Conservation (phyloP, 2,888 invertebrate genomes). For the Drosophila suboccidentalis region DNA sequence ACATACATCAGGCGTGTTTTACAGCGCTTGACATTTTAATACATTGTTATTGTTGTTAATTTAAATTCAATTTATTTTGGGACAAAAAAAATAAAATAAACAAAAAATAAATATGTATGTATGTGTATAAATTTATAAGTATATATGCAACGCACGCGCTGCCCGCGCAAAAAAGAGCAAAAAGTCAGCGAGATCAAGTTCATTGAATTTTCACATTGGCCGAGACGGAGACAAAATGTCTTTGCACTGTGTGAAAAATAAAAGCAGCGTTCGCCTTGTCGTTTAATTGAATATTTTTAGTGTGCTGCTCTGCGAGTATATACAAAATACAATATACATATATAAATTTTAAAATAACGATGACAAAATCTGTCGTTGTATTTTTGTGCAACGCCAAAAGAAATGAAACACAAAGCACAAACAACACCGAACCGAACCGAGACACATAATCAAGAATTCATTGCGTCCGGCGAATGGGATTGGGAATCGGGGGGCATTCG, state of each 20-base stretch:
- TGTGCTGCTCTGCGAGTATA: constrained; percentile 37
- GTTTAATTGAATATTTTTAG: constrained; percentile 70
- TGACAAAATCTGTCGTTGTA: constrained; percentile 78
- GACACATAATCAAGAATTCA: constrained; percentile 28
- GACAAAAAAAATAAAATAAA: constrained; percentile 12
- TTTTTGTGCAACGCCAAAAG: constrained; percentile 53
- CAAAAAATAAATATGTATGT: constrained; percentile 10
- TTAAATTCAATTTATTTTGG: constrained; percentile 56
- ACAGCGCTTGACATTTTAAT: constrained; percentile 63
- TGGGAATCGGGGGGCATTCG: background rate
- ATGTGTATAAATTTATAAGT: constrained; percentile 2
- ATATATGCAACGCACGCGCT: constrained; percentile 60
- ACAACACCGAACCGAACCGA: constrained; percentile 22
- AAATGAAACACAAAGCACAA: constrained; percentile 43
- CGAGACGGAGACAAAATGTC: constrained; percentile 48
- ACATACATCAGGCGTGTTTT: constrained; percentile 18
- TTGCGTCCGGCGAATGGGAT: constrained; percentile 5
- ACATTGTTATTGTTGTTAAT: constrained; percentile 61
- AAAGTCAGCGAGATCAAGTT: constrained; percentile 75
- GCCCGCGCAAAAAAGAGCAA: constrained; percentile 15
- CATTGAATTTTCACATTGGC: constrained; percentile 76
- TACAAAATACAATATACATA: constrained; percentile 30
- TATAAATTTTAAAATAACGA: constrained; percentile 82
- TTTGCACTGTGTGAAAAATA: constrained; percentile 49
- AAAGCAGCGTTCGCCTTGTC: constrained; percentile 49